phyloP scores from a whole-genome alignment of 2,888 invertebrate species.

The Strigamia transsilvanica region DNA sequence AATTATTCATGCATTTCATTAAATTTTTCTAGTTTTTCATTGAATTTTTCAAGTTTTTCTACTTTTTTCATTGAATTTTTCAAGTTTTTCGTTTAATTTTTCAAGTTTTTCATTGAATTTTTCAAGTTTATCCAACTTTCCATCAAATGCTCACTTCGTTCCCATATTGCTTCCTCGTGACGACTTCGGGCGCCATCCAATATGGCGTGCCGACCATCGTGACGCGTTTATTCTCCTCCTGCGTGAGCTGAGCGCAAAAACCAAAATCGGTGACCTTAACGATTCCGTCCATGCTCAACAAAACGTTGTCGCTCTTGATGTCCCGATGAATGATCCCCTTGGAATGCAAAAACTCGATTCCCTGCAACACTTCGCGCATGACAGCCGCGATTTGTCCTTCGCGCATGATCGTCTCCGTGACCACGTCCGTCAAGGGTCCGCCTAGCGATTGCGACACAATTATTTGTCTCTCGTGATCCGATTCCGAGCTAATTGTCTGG shows the following conservation, averaged over 20 bases:
- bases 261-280: slow-evolving; percentile 97
- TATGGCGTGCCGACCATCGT: slow-evolving; percentile 98
- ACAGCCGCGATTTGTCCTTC: slow-evolving; percentile 97
- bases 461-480: slow-evolving; percentile 90
- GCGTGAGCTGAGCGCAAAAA: slow-evolving; percentile 95
- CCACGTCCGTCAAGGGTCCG: slow-evolving; percentile 95
- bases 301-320: slow-evolving; percentile 96
- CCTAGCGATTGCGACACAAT: slow-evolving; percentile 69
- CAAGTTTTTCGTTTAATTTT: no score
- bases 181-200: slow-evolving; percentile 93
- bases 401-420: slow-evolving; percentile 96
- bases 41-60: no score
- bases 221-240: slow-evolving; percentile 86
- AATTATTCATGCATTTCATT: no score
- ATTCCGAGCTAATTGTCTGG: not conserved
- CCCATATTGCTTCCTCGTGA: slow-evolving; percentile 90
- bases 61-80: no score
- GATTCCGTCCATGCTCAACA: slow-evolving; percentile 90
- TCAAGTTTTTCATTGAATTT: no score
- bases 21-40: no score
- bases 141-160: slow-evolving; percentile 70
- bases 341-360: slow-evolving; percentile 86
- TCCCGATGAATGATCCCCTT: slow-evolving; percentile 92
- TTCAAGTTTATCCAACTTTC: no score
- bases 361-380: slow-evolving; percentile 86